Percentiles rank a stretch among this genome's conserved stretches.
These are phyloP conservation scores for Eidolon helvum DNA, from an alignment of 2,113 vertebrate species.

Conservation along the genomic window DNA sequence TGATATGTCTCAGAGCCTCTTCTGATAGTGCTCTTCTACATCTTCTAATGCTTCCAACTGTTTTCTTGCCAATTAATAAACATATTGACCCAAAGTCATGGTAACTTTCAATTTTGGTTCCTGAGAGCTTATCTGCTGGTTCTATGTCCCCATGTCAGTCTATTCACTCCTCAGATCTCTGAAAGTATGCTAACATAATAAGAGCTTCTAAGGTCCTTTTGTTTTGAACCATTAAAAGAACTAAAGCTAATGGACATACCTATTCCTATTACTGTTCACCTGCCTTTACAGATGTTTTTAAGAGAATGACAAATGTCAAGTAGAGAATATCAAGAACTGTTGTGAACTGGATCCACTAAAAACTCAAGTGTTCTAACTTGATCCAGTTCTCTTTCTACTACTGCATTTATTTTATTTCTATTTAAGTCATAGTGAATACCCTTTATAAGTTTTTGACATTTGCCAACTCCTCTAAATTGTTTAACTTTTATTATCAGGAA, in stretches of 20 bases:
- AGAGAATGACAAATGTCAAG: not conserved
- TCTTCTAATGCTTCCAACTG: not conserved
- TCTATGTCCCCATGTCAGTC: not conserved
- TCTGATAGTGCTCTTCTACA: not conserved
- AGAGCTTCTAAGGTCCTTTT: not conserved
- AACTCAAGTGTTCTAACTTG: not conserved
- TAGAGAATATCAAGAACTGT: not conserved
- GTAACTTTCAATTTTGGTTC: not conserved
- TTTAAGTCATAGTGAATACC: not conserved
- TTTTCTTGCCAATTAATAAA: not conserved
- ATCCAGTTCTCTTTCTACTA: not conserved
- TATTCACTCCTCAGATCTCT: not conserved
- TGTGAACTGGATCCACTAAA: not conserved
- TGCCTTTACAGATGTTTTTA: not conserved
- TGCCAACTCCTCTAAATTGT: not conserved
- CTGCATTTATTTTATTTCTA: not conserved
- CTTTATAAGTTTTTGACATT: not conserved
- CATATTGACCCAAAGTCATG: not conserved
- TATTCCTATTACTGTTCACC: not conserved
- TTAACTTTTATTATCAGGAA: not conserved
- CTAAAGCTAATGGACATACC: not conserved
- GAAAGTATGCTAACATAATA: not conserved
- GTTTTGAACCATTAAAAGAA: not conserved
- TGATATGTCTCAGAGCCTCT: not conserved
- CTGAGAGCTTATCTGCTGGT: not conserved